Evolutionary conservation across 2,888 invertebrate species (phyloP).

Genomic region (Habrosyne pyritoides): DNA sequence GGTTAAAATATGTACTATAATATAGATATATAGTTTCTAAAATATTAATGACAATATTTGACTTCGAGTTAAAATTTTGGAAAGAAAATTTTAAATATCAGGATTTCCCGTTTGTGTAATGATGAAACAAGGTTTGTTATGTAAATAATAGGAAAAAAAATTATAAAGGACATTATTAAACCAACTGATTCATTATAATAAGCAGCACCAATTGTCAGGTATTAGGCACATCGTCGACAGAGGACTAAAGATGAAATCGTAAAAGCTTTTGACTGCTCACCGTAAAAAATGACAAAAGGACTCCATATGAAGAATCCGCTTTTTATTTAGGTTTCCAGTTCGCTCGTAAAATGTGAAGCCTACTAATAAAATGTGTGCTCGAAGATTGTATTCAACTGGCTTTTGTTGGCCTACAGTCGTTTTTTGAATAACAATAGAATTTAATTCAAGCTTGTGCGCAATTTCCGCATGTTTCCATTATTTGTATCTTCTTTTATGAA

Average conservation of each 20-base stretch:
- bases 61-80: too few species aligned
- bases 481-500: conserved; percentile 32
- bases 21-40: too few species aligned
- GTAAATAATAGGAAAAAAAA: conserved; percentile 7
- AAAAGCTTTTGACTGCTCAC: conserved; percentile 72
- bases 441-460: conserved; percentile 45
- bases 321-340: conserved; percentile 70
- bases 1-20: too few species aligned
- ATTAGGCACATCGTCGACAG: conserved; percentile 35
- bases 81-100: too few species aligned
- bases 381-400: conserved; percentile 55
- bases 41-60: too few species aligned
- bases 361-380: conserved; percentile 69
- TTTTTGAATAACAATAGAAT: conserved; percentile 53
- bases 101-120: too few species aligned
- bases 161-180: conserved; percentile 30
- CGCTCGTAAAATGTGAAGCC: conserved; percentile 69
- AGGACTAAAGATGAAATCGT: conserved; percentile 65
- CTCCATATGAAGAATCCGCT: conserved; percentile 70
- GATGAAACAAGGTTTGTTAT: too few species aligned
- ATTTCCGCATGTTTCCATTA: conserved; percentile 46
- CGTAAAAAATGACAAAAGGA: conserved; percentile 76
- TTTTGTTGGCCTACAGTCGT: conserved; percentile 36
- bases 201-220: conserved; percentile 38
- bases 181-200: conserved; percentile 34